Evolutionary conservation across 2,113 vertebrate genomes (phyloP).

Genomic region (Cisticola juncidis): DNA sequence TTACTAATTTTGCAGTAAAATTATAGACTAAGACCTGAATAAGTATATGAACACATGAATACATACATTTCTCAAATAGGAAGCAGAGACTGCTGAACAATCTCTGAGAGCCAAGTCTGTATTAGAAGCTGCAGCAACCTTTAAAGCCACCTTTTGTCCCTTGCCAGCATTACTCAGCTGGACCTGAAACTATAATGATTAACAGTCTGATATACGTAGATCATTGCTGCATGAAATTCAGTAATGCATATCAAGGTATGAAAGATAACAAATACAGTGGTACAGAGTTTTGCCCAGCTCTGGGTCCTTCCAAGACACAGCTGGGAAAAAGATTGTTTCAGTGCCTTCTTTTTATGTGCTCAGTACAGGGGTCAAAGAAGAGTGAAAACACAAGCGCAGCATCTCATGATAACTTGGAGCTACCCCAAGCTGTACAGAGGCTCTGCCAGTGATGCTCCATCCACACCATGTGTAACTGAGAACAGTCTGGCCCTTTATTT

Average conservation of each 20-base stretch:
- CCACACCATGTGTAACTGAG: not conserved
- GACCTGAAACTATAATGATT: not conserved
- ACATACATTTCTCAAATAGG: not conserved
- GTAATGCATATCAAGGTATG: not conserved
- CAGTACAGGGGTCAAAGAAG: accelerated
- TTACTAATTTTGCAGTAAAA: not conserved
- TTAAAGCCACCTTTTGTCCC: not conserved
- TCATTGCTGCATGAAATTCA: not conserved
- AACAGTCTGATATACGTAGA: not conserved
- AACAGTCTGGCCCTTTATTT: not conserved
- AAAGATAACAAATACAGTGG: not conserved
- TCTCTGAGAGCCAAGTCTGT: not conserved
- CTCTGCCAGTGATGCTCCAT: not conserved
- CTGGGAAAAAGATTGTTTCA: not conserved
- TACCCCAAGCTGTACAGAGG: not conserved
- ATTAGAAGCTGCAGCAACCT: not conserved
- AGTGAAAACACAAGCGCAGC: not conserved
- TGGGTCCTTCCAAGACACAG: not conserved
- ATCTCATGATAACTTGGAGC: not conserved
- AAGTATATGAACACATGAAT: not conserved
- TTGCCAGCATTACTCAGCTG: not conserved
- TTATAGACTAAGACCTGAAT: not conserved
- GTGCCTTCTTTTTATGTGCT: not conserved
- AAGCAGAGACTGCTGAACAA: not conserved
- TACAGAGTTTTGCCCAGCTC: not conserved